A percentile compares a stretch with the other conserved stretches of the same genome.
These are phyloP conservation scores for Pectinophora gossypiella DNA, from an alignment of 1,140 invertebrate genomes.

Conservation along the genomic window DNA sequence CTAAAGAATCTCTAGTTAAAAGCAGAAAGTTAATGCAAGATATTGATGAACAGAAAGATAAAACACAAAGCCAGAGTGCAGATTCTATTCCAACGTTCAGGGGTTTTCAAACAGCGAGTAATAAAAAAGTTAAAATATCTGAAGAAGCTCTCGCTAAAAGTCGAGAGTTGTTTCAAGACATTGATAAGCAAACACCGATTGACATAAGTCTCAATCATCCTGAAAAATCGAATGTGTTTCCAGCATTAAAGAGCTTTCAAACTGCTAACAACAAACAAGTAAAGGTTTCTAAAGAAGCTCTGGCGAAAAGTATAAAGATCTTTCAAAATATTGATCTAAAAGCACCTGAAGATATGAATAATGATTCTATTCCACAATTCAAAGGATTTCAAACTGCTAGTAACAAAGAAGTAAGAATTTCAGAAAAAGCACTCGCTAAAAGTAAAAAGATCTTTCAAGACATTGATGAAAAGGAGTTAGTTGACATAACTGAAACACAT, in stretches of 20 bases:
- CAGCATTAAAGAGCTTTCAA: conserved; percentile 1
- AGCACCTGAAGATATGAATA: not conserved
- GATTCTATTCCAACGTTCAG: conserved; percentile 12
- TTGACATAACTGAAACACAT: not conserved
- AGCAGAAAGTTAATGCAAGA: conserved; percentile 16
- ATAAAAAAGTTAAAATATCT: conserved; percentile 42
- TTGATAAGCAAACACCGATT: conserved; percentile 18
- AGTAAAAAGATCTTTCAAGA: conserved; percentile 47
- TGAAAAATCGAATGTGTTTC: too few relatives aligned
- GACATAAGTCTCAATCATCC: too few relatives aligned
- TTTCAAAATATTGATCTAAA: not conserved
- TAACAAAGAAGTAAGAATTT: conserved; percentile 32
- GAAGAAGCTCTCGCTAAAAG: conserved; percentile 19
- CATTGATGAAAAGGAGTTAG: conserved; percentile 15
- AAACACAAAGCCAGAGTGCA: too few relatives aligned
- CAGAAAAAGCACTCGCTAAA: conserved; percentile 48
- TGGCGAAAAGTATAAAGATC: not conserved
- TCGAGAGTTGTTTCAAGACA: conserved; percentile 18
- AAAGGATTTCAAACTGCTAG: conserved; percentile 31
- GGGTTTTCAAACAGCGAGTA: conserved; percentile 29
- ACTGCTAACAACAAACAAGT: not conserved
- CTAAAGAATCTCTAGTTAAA: conserved; percentile 36
- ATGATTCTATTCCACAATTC: conserved; percentile 1
- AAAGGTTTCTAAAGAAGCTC: not conserved
- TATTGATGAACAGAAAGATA: conserved; percentile 20